Percentiles rank a stretch among this genome's conserved stretches.
Evolutionary conservation across 2,113 vertebrate species (phyloP).

Genomic region (Oncorhynchus clarkii): DNA sequence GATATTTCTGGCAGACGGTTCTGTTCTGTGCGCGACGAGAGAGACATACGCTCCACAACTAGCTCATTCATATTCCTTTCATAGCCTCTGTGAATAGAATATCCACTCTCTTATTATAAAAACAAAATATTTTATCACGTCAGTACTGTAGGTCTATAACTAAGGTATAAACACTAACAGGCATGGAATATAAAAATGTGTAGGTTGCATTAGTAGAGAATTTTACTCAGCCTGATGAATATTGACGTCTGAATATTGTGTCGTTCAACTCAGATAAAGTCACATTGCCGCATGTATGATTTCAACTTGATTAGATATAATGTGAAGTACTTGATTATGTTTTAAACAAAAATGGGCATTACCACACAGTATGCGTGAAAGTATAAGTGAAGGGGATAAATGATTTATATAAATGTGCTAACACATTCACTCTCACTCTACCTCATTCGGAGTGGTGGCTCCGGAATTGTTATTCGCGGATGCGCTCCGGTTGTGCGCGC

Average conservation of each 20-base stretch:
- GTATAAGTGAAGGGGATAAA: neutral
- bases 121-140: no score
- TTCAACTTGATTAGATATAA: conserved; percentile 53
- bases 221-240: neutral
- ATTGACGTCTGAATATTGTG: neutral
- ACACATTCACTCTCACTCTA: conserved; percentile 32
- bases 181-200: neutral
- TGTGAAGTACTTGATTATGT: conserved; percentile 24
- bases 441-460: conserved; percentile 80
- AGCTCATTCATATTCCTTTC: no score
- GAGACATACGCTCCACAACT: neutral
- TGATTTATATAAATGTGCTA: neutral
- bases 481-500: conserved; percentile 64
- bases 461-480: conserved; percentile 65
- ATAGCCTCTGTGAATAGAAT: neutral
- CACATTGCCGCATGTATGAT: neutral
- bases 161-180: neutral
- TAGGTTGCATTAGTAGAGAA: neutral
- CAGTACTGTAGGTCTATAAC: no score
- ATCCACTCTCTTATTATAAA: no score
- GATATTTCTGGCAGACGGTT: neutral
- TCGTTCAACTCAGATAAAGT: neutral
- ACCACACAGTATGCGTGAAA: neutral
- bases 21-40: neutral
- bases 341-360: conserved; percentile 1